phyloP scores from a whole-genome alignment of 2,888 invertebrate species.

The Blastobasis adustella region DNA sequence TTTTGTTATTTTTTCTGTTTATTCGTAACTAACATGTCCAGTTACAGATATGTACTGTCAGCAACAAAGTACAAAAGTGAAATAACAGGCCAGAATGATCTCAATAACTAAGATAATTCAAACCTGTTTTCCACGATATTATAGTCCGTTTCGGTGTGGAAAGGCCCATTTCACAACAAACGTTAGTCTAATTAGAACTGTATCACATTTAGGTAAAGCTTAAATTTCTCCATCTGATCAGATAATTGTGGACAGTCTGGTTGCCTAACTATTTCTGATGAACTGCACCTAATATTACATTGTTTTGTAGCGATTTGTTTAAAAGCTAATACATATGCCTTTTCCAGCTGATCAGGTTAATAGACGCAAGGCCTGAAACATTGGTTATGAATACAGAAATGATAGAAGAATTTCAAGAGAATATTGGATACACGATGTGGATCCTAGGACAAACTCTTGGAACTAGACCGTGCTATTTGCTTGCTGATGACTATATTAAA shows the following conservation, averaged over 20 bases:
- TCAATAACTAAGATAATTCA: no score
- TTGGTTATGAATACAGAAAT: conserved; percentile 14
- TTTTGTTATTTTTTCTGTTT: no score
- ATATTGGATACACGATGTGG: conserved; percentile 21
- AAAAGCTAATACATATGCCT: conserved; percentile 2
- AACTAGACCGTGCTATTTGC: conserved; percentile 33
- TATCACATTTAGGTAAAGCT: background rate
- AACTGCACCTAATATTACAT: no score
- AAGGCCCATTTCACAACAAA: background rate
- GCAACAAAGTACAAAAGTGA: no score
- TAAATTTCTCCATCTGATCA: background rate
- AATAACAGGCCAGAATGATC: no score
- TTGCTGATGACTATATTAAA: conserved; percentile 44
- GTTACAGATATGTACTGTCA: no score
- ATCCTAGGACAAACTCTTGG: conserved; percentile 24
- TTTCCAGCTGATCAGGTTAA: conserved; percentile 45
- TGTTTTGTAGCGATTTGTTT: background rate
- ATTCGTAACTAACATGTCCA: no score
- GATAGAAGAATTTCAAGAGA: conserved; percentile 3
- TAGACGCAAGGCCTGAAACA: conserved; percentile 30
- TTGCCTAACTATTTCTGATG: no score
- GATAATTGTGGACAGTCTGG: no score
- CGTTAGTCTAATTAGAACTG: background rate
- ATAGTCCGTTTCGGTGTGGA: no score
- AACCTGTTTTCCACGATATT: no score